Conservation (phyloP, 2,888 invertebrate genomes). For the Alitta virens region DNA sequence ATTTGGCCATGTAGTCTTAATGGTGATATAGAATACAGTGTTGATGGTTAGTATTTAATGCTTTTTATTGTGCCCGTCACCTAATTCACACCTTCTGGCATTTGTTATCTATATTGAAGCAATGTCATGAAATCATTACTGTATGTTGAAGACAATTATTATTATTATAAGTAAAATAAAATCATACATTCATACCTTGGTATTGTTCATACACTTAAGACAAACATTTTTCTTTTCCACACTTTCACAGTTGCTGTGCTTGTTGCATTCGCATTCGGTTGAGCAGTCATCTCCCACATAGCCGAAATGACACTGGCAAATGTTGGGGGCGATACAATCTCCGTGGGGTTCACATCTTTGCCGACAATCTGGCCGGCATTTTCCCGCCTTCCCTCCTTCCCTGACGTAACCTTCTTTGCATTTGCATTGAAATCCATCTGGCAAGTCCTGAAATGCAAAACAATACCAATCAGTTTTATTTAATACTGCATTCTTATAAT, state of each 20-base stretch:
- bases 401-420: constrained; percentile 63
- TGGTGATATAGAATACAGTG: no score
- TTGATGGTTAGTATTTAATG: no score
- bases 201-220: constrained; percentile 83
- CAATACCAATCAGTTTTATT: no score
- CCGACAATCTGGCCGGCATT: constrained; percentile 55
- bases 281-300: constrained; percentile 93
- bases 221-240: constrained; percentile 81
- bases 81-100: neutral
- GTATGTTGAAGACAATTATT: neutral
- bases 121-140: neutral
- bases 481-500: no score
- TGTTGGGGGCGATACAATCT: constrained; percentile 53
- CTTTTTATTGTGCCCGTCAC: neutral
- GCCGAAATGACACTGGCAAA: constrained; percentile 84
- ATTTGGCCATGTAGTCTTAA: no score
- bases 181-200: constrained; percentile 67
- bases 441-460: constrained; percentile 62
- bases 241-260: constrained; percentile 80
- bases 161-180: neutral
- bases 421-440: constrained; percentile 78
- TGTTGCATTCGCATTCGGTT: constrained; percentile 91
- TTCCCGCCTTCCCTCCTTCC: constrained; percentile 14
- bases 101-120: neutral
- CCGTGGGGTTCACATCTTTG: constrained; percentile 55